A percentile compares a stretch with the other conserved stretches of the same genome.
phyloP scores from a whole-genome alignment of 2,888 invertebrate species.

The Rhingia rostrata region DNA sequence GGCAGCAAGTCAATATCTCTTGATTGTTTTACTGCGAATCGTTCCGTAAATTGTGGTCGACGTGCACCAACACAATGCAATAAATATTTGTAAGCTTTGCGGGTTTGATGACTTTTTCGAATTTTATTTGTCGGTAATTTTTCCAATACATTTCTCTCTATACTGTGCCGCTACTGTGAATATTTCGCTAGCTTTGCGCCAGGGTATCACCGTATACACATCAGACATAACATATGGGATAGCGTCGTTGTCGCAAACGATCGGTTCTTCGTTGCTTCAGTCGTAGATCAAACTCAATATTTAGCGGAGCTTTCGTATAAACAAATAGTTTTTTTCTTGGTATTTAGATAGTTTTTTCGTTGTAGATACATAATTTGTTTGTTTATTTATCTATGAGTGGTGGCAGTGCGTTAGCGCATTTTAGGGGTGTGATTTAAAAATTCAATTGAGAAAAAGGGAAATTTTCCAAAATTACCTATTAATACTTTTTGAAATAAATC shows the following conservation, averaged over 20 bases:
- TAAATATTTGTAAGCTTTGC: constrained; percentile 38
- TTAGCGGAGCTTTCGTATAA: constrained; percentile 52
- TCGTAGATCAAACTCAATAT: constrained; percentile 69
- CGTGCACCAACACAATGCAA: constrained; percentile 11
- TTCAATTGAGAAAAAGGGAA: neutral
- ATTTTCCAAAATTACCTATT: too few species aligned
- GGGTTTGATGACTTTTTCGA: constrained; percentile 53
- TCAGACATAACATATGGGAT: constrained; percentile 23
- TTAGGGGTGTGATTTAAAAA: constrained; percentile 46
- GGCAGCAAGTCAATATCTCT: neutral
- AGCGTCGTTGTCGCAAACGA: constrained; percentile 33
- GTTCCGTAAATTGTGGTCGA: constrained; percentile 11
- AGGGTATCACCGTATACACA: constrained; percentile 12
- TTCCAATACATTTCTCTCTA: constrained; percentile 20
- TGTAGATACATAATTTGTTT: neutral
- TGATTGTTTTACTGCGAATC: constrained; percentile 17
- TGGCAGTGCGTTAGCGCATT: constrained; percentile 12
- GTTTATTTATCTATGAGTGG: constrained; percentile 35
- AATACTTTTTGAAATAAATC: constrained; percentile 43
- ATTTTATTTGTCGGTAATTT: constrained; percentile 18
- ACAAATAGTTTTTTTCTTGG: constrained; percentile 5
- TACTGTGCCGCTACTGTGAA: constrained; percentile 16
- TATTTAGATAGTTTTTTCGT: constrained; percentile 13
- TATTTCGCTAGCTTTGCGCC: neutral
- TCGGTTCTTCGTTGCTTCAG: constrained; percentile 52